Evolutionary conservation across 2,888 invertebrate species (phyloP).

Genomic region (Aethes cnicana): DNA sequence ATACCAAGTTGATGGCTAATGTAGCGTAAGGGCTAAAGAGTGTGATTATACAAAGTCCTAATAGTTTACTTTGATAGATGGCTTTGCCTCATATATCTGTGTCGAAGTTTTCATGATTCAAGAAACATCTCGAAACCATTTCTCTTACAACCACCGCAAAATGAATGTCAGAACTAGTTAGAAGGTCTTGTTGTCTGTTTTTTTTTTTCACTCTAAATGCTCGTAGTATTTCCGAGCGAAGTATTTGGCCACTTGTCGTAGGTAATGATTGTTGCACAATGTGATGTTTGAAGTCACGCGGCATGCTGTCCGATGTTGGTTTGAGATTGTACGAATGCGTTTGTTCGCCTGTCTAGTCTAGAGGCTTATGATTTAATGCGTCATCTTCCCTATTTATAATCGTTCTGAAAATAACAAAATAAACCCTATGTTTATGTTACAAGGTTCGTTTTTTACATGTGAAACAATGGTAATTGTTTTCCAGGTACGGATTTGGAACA

Average conservation of each 20-base stretch:
- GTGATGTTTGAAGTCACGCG: conserved; percentile 5
- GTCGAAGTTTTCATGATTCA: no score
- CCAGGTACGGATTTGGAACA: conserved; percentile 83
- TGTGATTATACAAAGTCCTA: no score
- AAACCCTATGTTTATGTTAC: not conserved
- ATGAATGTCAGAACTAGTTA: no score
- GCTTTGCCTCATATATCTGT: no score
- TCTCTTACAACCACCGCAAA: no score
- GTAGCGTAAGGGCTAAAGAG: no score
- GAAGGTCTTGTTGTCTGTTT: no score
- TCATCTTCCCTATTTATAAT: conserved; percentile 17
- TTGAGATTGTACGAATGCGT: conserved; percentile 15
- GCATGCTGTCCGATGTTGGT: conserved; percentile 27
- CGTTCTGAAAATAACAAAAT: not conserved
- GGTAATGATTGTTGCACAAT: conserved; percentile 19
- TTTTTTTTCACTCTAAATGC: not conserved
- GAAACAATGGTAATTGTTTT: conserved; percentile 40
- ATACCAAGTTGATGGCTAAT: no score
- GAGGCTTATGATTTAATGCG: conserved; percentile 18
- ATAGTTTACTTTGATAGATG: no score
- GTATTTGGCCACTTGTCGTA: not conserved
- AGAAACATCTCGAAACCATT: no score
- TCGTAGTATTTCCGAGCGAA: not conserved
- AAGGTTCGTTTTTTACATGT: not conserved
- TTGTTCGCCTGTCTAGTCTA: conserved; percentile 10